Conservation (phyloP, 2,888 invertebrate species). For the Tinea semifulvella region DNA sequence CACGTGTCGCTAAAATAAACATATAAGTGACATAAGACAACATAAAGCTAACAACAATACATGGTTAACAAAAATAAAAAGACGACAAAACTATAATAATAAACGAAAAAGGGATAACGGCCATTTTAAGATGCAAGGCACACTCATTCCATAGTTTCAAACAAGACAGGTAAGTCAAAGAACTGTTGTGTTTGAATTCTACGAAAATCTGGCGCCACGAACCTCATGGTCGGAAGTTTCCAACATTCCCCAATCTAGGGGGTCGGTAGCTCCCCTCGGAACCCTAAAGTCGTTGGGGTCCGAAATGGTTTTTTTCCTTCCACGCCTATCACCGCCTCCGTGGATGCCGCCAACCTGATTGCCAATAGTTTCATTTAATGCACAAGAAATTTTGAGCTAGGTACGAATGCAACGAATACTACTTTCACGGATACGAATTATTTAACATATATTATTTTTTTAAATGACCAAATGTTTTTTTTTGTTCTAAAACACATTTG, state of each 20-base stretch:
- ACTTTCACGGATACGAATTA: too few species aligned
- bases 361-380: conserved; percentile 12
- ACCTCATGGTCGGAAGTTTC: conserved; percentile 42
- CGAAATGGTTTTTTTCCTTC: conserved; percentile 37
- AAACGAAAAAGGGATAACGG: conserved; percentile 21
- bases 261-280: conserved; percentile 31
- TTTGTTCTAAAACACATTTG: too few species aligned
- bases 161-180: conserved; percentile 13
- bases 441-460: too few species aligned
- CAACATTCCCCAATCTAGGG: conserved; percentile 36
- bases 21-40: background rate
- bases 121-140: conserved; percentile 21
- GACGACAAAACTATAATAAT: conserved; percentile 9
- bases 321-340: conserved; percentile 47
- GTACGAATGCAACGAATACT: too few species aligned
- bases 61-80: background rate
- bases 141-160: conserved; percentile 13
- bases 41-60: background rate
- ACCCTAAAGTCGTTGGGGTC: conserved; percentile 30
- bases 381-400: background rate
- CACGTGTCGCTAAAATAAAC: background rate
- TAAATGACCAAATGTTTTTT: too few species aligned
- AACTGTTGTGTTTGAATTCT: conserved; percentile 5
- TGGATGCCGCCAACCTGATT: conserved; percentile 50
- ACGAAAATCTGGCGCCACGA: conserved; percentile 16